Base-by-base conservation (phyloP, 2,113 vertebrate genomes). In the Rhadina sibilatrix region DNA sequence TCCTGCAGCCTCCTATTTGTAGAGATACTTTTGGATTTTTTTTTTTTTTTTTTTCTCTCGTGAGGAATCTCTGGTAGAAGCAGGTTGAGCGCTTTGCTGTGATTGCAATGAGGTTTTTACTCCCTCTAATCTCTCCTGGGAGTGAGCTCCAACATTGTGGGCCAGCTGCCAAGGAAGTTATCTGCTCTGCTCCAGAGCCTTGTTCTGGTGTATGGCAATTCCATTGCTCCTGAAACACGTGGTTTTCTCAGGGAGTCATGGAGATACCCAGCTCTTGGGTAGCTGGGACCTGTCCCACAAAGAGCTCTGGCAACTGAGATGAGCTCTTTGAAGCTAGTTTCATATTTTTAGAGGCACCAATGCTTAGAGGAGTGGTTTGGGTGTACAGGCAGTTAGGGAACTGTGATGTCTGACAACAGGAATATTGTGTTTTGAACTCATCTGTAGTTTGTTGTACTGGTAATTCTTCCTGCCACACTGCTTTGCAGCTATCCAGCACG, bases 141-240 rank as follows among this genome's bases (percentile, higher is more conserved):
- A 94, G 52, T 2, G 18, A 84, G 93, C 93, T 96, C 68, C 90
- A 90, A 56, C 49, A 7, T 9, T 40, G 76, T 0, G 3, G 90
- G 94, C 93, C 37, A 53, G 80, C 88, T 96, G 94, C 94, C 92
- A 96, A 84, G 90, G 70, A 71, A 93, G 86, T 53, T 95, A 71
- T 96, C 95, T 93, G 88, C 92, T 93, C 64, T 78, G 87, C 71
- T 97, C 90, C 85, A 68, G 76, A 94, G 92, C 80, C 59, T 88
- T 83, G 37, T 53, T 76, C 87, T 71, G 90, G 6, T 90, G 13
- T 47, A 11, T 0, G 76, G 72, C 79, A 42, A 54, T 52, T 21
- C 68, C 44, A 44, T 24, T 2, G 4, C 72, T 93, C 76, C 72
- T 57, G 24, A 61, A 88, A 74, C 64, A 77, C 0, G 0, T 44